These are phyloP conservation scores for Lithobates sylvaticus DNA, from an alignment of 2,797 vertebrate genomes.

Conservation along the genomic window DNA sequence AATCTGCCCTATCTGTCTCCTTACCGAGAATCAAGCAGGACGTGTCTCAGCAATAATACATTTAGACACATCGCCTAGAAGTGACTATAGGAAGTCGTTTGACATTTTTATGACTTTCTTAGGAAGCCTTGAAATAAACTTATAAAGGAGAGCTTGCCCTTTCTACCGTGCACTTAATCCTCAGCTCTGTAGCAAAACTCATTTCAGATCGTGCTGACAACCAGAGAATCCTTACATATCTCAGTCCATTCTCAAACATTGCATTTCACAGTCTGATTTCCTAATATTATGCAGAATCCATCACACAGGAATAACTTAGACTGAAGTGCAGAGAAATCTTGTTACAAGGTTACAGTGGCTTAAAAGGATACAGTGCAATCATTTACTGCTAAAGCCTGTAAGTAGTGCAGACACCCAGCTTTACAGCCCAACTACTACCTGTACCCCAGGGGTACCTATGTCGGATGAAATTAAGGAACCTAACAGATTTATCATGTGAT, in stretches of 20 bases:
- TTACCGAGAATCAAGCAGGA: background rate
- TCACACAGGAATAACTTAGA: conserved; percentile 27
- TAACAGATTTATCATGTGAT: too few relatives aligned
- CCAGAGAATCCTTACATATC: conserved; percentile 3
- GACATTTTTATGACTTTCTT: background rate
- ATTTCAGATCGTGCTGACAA: conserved; percentile 37
- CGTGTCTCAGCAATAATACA: background rate
- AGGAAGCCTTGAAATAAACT: background rate
- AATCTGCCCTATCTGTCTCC: background rate
- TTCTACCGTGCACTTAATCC: conserved; percentile 2
- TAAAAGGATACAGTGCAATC: background rate
- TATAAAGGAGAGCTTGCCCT: background rate
- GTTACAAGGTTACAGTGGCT: conserved; percentile 4
- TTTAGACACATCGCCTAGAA: background rate
- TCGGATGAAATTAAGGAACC: too few relatives aligned
- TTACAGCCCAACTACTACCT: too few relatives aligned
- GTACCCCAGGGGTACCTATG: too few relatives aligned
- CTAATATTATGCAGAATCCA: conserved; percentile 18
- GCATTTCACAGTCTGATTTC: conserved; percentile 48
- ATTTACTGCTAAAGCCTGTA: too few relatives aligned
- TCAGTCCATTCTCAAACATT: conserved; percentile 37
- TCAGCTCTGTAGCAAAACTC: conserved; percentile 15
- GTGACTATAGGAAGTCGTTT: background rate
- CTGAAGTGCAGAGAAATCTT: conserved; percentile 27
- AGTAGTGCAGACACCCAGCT: background rate